These are phyloP conservation scores for Macrophya alboannulata DNA, from an alignment of 2,888 invertebrate species.

Conservation along the genomic window DNA sequence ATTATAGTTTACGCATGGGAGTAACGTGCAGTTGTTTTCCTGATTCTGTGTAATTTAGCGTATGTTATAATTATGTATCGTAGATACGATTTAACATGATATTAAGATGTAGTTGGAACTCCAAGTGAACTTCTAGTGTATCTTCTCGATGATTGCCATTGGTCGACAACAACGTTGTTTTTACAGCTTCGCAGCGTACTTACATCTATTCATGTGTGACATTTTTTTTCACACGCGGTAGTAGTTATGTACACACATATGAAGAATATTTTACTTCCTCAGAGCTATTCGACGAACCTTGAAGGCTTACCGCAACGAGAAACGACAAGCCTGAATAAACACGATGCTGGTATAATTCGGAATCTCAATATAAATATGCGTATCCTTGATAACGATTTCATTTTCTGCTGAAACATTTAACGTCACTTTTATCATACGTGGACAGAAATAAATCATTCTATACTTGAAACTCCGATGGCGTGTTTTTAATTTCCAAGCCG, in stretches of 20 bases:
- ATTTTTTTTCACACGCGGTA: not conserved
- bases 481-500: not conserved
- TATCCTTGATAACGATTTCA: not conserved
- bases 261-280: conserved; percentile 3
- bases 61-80: not conserved
- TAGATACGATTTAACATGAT: not conserved
- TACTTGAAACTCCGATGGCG: not conserved
- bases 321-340: conserved; percentile 21
- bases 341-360: not conserved
- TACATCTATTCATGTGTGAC: not conserved
- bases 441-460: not conserved
- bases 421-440: not conserved
- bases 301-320: conserved; percentile 8
- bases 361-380: not conserved
- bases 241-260: not conserved
- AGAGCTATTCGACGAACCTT: conserved; percentile 16
- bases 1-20: not conserved
- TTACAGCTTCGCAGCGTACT: not conserved
- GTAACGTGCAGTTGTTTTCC: not conserved
- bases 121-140: not conserved
- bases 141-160: not conserved
- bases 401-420: not conserved
- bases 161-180: not conserved
- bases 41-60: not conserved
- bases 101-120: not conserved